Base-by-base conservation (phyloP, 2,888 invertebrate genomes). In the Atherix ibis region DNA sequence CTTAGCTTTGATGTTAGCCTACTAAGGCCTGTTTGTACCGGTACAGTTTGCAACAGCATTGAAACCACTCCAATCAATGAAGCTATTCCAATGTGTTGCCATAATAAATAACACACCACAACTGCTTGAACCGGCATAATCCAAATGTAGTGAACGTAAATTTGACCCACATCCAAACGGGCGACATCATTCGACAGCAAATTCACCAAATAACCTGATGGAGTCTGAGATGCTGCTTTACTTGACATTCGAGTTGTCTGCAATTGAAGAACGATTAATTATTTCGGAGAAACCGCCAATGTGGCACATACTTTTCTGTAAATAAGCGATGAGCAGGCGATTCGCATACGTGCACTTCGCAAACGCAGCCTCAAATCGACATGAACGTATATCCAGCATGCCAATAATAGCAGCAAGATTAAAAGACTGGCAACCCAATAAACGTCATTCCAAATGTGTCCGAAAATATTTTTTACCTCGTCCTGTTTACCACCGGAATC, bases 101-200 rank as follows among this genome's bases (percentile, higher is more conserved):
- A 91, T 36, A 88, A 69, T 41, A 92, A 74, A 49, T 75, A 79
- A 40, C 80, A 76, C 15, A 88, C 79, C 19, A 62, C 47, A 16
- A 52, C 47, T 4, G 62, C 54, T 31, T 76, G 74, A 6, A 84
- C 50, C 0, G 92, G 91, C 42, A 84, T 74, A 19, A 88, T 70
- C 87, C 89, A 88, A 52, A 92, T 70, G 61, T 79, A 88, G 56
- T 91, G 85, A 6, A 87, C 65, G 54, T 77, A 85, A 36, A 83
- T 70, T 39, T 82, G 76, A 4, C 82, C 77, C 56, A 80, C 71
- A 57, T 95, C 94, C 51, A 95, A 83, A 26, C 92, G 76, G 56
- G 79, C 82, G 8, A 94, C 88, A 56, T 95, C 95, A 51, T 94
- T 94, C 4, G 92, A 89, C 34, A 95, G 68, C 4, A 95, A 65